Base-by-base conservation (phyloP, 35 echinoderm and acorn worm genomes). In the Holothuria glaberrima region DNA sequence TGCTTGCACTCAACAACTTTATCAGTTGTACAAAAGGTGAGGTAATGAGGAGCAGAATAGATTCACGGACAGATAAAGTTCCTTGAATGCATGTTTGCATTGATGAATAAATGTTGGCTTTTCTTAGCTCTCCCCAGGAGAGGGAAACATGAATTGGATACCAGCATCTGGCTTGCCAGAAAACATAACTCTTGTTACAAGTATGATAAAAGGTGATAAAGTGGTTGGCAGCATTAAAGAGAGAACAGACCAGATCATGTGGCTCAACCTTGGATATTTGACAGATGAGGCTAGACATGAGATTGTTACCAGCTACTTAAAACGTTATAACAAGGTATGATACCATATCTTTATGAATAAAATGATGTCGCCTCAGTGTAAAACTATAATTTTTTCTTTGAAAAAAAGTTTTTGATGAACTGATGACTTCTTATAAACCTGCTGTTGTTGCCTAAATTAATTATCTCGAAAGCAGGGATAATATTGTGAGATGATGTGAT, bases 241-340 rank as follows among this genome's bases (percentile, higher is more conserved):
- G 58, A 59, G 66, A 7, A 92, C 92, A 22, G 66, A 84, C 41
- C 20, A 80, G 18, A 41, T 86, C 5, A 60, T 71, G 30, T 80
- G 88, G 90, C 20, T 97, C 12, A 48, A 77, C 19, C 80, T 97
- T 10, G 61, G 56, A 6, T 78, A 94, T 20, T 82, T 97, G 19
- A 88, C 73, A 5, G 60, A 91, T 22, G 73, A 25, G 12, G 86
- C 95, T 0, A 88, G 90, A 57, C 50, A 38, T 48, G 72, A 92
- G 22, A 94, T 97, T 61, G 90, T 94, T 0, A 67, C 87, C 52
- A 94, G 89, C 64, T 97, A 94, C 64, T 90, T 97, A 58, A 82
- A 62, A 20, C 66, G 79, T 31, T 97, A 90, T 48, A 97, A 94
- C 62, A 97, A 97, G 92, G 95, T 97, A 64, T 64, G 82, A 25